A percentile compares a stretch with the other conserved stretches of the same genome.
These are phyloP conservation scores for Monochamus saltuarius DNA, from an alignment of 1,140 invertebrate genomes.

Conservation along the genomic window DNA sequence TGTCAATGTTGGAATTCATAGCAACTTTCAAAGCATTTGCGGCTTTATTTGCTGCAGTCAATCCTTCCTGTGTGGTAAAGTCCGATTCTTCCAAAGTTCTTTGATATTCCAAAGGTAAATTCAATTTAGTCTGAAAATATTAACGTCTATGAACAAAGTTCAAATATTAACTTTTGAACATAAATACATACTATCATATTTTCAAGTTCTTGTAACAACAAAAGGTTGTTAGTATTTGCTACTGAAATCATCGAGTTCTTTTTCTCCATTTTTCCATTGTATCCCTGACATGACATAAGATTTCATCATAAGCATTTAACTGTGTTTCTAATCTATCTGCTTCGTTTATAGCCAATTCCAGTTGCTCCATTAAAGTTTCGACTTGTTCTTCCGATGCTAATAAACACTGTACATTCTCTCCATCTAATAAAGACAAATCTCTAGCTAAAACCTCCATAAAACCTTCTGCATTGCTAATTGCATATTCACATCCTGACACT, in stretches of 20 bases:
- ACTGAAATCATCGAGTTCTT: slow-evolving; percentile 88
- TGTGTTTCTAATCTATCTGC: slow-evolving; percentile 74
- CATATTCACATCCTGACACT: slow-evolving; percentile 74
- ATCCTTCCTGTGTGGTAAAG: slow-evolving; percentile 69
- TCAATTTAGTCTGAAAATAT: slow-evolving; percentile 64
- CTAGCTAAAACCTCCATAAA: slow-evolving; percentile 82
- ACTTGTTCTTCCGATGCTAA: slow-evolving; percentile 65
- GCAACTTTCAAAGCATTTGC: slow-evolving; percentile 78
- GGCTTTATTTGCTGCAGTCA: slow-evolving; percentile 75
- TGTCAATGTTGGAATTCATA: slow-evolving; percentile 69
- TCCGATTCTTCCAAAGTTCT: slow-evolving; percentile 59
- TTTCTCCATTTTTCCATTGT: slow-evolving; percentile 87
- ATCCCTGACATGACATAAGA: slow-evolving; percentile 77
- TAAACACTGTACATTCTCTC: slow-evolving; percentile 59
- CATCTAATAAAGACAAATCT: slow-evolving; percentile 81
- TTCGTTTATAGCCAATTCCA: slow-evolving; percentile 78
- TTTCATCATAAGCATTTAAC: slow-evolving; percentile 75
- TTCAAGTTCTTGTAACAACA: slow-evolving; percentile 76
- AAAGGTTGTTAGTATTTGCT: slow-evolving; percentile 81
- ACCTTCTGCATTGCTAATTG: slow-evolving; percentile 81
- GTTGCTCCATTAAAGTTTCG: slow-evolving; percentile 78
- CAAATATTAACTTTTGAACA: slow-evolving; percentile 12
- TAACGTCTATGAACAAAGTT: slow-evolving; percentile 7
- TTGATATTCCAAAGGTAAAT: slow-evolving; percentile 71
- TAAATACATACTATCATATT: slow-evolving; percentile 70